Conservation (phyloP, 1,140 invertebrate genomes). For the Xylocopa sonorina region DNA sequence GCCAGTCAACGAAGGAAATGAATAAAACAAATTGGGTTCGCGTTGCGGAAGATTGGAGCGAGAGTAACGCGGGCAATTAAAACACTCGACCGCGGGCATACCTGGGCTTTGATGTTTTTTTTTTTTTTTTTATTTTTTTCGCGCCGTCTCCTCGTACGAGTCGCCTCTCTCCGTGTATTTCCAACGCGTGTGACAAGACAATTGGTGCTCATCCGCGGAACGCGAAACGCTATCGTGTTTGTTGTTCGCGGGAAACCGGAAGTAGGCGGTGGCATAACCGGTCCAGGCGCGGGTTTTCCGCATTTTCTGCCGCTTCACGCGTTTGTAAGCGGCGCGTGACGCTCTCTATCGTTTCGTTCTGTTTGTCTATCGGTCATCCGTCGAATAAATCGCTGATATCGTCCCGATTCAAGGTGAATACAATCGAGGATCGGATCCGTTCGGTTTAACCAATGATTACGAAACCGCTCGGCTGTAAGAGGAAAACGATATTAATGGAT, state of each 20-base stretch:
- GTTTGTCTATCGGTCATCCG: neutral
- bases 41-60: too few relatives aligned
- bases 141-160: neutral
- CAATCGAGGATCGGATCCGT: neutral
- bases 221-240: neutral
- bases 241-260: constrained; percentile 24
- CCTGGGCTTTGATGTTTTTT: neutral
- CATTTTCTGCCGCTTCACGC: neutral
- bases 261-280: neutral
- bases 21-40: too few relatives aligned
- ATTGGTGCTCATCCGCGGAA: constrained; percentile 2
- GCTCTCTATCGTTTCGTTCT: neutral
- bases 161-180: constrained; percentile 5
- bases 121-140: too few relatives aligned
- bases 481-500: neutral
- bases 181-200: constrained; percentile 17
- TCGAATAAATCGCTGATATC: neutral
- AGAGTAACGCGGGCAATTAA: neutral
- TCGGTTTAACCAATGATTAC: too few relatives aligned
- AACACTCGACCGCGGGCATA: neutral
- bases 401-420: neutral
- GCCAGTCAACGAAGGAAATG: too few relatives aligned
- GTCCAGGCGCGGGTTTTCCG: neutral
- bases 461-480: neutral
- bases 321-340: constrained; percentile 11